Percentiles rank a stretch among this genome's conserved stretches.
Conservation (phyloP, 2,113 vertebrate species). For the Macrotus californicus region DNA sequence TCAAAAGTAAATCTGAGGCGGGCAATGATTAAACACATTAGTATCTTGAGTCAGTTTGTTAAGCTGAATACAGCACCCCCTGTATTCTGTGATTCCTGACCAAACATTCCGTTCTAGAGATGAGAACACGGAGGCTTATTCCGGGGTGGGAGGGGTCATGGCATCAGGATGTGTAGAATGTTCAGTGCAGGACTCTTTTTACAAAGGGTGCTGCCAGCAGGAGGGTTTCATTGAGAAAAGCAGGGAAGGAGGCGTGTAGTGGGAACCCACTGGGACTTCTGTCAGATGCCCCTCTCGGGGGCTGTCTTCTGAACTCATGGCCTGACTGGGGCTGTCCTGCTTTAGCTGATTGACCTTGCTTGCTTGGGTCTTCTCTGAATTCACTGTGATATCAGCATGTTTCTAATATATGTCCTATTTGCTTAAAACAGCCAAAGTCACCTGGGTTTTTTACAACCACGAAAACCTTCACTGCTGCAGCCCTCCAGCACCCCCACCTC, state of each 20-base stretch:
- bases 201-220: no score
- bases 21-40: no score
- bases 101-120: neutral
- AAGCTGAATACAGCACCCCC: neutral
- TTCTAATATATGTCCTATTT: neutral
- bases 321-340: neutral
- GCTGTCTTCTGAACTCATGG: neutral
- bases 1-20: neutral
- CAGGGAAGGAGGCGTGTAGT: fast-evolving
- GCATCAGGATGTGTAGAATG: neutral
- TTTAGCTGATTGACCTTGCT: neutral
- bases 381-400: neutral
- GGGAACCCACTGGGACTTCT: neutral
- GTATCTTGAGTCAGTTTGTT: neutral
- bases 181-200: neutral
- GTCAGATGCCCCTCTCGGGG: neutral
- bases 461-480: neutral
- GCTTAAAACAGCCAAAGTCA: neutral
- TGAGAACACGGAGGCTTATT: neutral
- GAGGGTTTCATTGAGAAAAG: neutral
- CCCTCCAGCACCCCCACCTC: neutral
- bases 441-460: neutral
- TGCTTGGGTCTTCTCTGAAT: neutral
- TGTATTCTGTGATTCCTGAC: neutral
- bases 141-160: neutral